phyloP scores from a whole-genome alignment of 2,888 invertebrate genomes.

The Lingula anatina region DNA sequence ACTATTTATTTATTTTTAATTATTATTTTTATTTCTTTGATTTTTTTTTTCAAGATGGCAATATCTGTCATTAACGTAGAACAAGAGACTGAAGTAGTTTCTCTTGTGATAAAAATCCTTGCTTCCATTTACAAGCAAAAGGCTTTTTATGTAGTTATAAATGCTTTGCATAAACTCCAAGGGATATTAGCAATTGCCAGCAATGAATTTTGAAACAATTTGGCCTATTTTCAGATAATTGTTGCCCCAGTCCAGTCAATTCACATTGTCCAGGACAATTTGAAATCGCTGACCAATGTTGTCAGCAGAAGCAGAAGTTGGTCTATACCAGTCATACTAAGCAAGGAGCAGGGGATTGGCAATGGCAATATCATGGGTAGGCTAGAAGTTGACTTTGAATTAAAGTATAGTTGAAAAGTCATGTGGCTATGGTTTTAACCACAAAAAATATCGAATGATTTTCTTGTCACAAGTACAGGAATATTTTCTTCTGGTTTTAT shows the following conservation, averaged over 20 bases:
- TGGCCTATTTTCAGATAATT: conserved; percentile 20
- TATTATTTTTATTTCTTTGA: too few species aligned
- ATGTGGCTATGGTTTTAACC: neutral
- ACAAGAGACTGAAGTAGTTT: conserved; percentile 27
- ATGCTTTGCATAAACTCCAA: too few species aligned
- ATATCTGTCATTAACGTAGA: conserved; percentile 26
- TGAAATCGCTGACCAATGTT: conserved; percentile 30
- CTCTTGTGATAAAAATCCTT: too few species aligned
- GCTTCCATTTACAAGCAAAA: too few species aligned
- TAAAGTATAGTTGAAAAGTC: neutral
- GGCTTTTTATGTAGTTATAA: too few species aligned
- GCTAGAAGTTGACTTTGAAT: neutral
- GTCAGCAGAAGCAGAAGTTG: conserved; percentile 12
- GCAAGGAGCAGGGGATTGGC: too few species aligned
- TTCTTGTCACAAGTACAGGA: neutral
- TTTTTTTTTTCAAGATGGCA: too few species aligned
- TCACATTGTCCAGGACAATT: conserved; percentile 15
- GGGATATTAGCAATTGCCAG: neutral
- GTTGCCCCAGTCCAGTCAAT: conserved; percentile 24
- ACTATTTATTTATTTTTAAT: too few species aligned
- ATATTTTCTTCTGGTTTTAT: neutral
- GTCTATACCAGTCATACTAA: conserved; percentile 22
- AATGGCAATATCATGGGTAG: conserved; percentile 14
- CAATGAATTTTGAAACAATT: neutral
- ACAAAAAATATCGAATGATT: neutral